Evolutionary conservation across 2,797 vertebrate genomes (phyloP).

Genomic region (Phataginus tricuspis): DNA sequence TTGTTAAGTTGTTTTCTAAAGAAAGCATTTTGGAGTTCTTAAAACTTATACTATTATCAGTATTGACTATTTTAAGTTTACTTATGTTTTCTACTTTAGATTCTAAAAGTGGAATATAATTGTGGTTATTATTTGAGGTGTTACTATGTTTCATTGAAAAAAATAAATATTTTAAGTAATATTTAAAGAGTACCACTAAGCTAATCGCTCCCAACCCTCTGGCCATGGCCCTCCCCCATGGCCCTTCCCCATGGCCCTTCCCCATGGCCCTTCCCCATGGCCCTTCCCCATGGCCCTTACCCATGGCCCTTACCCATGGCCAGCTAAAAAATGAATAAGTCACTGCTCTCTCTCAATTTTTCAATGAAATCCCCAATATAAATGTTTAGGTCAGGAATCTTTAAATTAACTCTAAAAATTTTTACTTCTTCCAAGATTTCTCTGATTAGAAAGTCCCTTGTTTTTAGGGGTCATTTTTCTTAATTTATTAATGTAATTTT

Average conservation of each 20-base stretch:
- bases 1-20: background rate
- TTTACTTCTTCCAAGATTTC: background rate
- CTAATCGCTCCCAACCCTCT: background rate
- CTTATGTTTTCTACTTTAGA: background rate
- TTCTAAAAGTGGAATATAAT: background rate
- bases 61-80: background rate
- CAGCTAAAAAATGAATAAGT: background rate
- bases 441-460: background rate
- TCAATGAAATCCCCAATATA: background rate
- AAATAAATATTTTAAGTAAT: background rate
- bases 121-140: background rate
- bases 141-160: background rate
- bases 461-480: background rate
- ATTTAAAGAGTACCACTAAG: background rate
- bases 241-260: no score
- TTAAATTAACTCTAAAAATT: background rate
- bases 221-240: no score
- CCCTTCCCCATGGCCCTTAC: no score
- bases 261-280: no score
- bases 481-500: background rate
- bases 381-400: background rate
- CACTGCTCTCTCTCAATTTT: background rate
- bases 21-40: background rate
- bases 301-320: background rate
- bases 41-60: background rate